Conservation (phyloP, 1,140 invertebrate species). For the Rhagoletis pomonella region DNA sequence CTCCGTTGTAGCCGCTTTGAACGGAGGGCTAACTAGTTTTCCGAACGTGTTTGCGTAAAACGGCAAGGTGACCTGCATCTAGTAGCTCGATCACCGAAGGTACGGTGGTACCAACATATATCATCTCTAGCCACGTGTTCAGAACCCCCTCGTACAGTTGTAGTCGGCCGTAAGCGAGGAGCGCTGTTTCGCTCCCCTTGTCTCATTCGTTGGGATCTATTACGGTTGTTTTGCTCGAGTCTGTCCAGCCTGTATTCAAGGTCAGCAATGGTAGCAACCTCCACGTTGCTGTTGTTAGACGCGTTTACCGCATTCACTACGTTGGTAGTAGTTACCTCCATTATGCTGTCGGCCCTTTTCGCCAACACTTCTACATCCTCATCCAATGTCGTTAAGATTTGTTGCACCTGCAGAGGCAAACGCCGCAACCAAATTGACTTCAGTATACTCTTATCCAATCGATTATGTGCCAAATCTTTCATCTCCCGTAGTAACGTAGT, state of each 20-base stretch:
- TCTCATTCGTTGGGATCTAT: background rate
- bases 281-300: background rate
- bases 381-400: background rate
- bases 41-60: too few relatives aligned
- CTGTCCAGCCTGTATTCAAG: background rate
- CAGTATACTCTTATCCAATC: background rate
- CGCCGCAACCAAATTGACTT: conserved; percentile 24
- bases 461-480: background rate
- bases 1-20: too few relatives aligned
- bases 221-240: background rate
- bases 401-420: background rate
- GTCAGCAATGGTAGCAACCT: background rate
- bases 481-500: background rate
- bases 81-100: background rate
- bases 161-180: too few relatives aligned
- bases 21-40: too few relatives aligned
- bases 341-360: background rate
- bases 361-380: background rate
- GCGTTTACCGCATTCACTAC: background rate
- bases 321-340: background rate
- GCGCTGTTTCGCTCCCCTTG: too few relatives aligned
- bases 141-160: too few relatives aligned
- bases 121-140: too few relatives aligned
- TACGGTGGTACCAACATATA: conserved; percentile 12
- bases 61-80: background rate